Percentiles rank a stretch among this genome's conserved stretches.
These are phyloP conservation scores for Hemiprocne comata DNA, from an alignment of 2,113 vertebrate species.

Conservation along the genomic window DNA sequence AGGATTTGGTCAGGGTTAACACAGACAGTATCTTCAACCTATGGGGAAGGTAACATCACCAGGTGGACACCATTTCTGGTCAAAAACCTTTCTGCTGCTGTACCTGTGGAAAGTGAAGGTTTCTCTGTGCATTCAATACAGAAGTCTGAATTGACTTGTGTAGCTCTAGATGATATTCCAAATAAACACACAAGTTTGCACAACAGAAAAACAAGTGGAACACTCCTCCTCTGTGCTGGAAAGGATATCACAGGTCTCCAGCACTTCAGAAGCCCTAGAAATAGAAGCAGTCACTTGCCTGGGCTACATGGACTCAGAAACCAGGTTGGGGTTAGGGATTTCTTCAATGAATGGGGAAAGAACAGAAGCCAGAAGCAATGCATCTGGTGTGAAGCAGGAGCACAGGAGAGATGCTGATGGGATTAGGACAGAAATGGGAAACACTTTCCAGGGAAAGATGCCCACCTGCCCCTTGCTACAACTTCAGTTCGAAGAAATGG, in stretches of 20 bases:
- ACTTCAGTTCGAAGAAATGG: neutral
- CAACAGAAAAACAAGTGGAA: neutral
- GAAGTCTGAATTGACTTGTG: neutral
- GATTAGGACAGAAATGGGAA: neutral
- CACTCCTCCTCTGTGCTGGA: neutral
- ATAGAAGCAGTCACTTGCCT: neutral
- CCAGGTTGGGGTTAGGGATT: neutral
- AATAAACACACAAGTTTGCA: neutral
- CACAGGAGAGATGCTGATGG: neutral
- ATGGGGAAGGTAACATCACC: neutral
- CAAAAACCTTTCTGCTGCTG: neutral
- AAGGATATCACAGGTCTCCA: neutral
- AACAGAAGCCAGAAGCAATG: neutral
- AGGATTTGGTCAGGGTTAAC: neutral
- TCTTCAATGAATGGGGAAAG: neutral
- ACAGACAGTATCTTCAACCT: neutral
- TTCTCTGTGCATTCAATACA: neutral
- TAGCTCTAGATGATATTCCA: neutral
- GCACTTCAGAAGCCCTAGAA: neutral
- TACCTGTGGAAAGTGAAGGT: neutral
- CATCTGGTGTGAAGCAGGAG: neutral
- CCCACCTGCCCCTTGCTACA: neutral
- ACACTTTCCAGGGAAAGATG: neutral
- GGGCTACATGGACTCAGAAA: neutral
- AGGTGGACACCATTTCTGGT: neutral